Percentiles rank a stretch among this genome's conserved stretches.
These are phyloP conservation scores for Chaitophorus viminalis DNA, from an alignment of 2,888 invertebrate species.

Conservation along the genomic window DNA sequence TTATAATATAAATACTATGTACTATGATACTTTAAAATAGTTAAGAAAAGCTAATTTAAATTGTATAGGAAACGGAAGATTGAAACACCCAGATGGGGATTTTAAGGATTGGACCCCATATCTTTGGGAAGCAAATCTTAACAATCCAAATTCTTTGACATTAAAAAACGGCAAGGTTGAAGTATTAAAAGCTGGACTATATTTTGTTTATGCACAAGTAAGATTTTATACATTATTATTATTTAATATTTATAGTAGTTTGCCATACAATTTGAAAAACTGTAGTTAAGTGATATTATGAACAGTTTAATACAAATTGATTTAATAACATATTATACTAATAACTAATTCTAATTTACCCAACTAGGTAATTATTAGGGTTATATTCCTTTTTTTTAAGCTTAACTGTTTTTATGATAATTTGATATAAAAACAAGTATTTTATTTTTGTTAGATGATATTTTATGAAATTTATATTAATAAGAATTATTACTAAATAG, in stretches of 20 bases:
- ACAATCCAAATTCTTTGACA: conserved; percentile 30
- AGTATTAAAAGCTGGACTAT: conserved; percentile 47
- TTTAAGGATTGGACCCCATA: conserved; percentile 56
- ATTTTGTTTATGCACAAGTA: conserved; percentile 62
- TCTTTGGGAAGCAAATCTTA: conserved; percentile 13
- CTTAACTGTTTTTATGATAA: neutral
- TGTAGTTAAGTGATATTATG: too few species aligned
- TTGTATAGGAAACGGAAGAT: conserved; percentile 47
- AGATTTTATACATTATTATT: neutral
- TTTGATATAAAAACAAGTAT: neutral
- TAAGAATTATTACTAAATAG: neutral
- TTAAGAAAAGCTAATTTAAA: neutral
- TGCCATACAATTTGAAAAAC: neutral
- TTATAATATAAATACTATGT: neutral
- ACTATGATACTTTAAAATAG: neutral
- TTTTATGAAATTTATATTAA: neutral
- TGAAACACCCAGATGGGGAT: conserved; percentile 57
- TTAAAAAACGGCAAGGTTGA: conserved; percentile 59
- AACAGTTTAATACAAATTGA: too few species aligned
- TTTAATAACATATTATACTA: too few species aligned
- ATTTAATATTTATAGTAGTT: neutral
- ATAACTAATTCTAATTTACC: neutral
- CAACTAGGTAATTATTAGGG: neutral
- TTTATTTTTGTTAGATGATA: neutral
- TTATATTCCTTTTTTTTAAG: neutral